These are phyloP conservation scores for Petrocephalus schoutedeni DNA, from an alignment of 2,797 vertebrate genomes.

Conservation along the genomic window DNA sequence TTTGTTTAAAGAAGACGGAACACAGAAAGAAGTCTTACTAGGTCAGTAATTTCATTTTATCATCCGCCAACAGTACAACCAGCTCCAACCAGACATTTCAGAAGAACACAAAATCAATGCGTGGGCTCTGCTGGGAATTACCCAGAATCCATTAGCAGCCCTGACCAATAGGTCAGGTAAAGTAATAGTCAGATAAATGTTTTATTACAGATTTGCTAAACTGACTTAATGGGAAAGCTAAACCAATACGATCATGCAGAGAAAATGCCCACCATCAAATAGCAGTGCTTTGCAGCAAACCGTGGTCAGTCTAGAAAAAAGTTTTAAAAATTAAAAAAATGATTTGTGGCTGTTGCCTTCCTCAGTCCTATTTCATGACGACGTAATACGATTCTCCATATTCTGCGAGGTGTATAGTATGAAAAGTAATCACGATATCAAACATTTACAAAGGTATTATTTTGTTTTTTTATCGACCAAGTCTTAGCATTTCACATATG, in stretches of 20 bases:
- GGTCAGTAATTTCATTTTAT: conserved; percentile 76
- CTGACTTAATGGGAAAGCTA: conserved; percentile 72
- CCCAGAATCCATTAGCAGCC: conserved; percentile 81
- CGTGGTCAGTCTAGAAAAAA: conserved; percentile 11
- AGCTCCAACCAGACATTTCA: conserved; percentile 70
- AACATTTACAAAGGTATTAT: neutral
- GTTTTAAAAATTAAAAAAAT: conserved; percentile 10
- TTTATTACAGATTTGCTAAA: conserved; percentile 85
- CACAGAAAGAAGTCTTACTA: conserved; percentile 65
- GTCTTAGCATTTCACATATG: neutral
- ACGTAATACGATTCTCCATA: neutral
- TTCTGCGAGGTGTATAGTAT: neutral
- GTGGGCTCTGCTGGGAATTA: conserved; percentile 70
- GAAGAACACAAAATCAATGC: conserved; percentile 74
- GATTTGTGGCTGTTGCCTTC: neutral
- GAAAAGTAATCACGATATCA: neutral
- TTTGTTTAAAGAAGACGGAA: conserved; percentile 63
- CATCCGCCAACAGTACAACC: conserved; percentile 63
- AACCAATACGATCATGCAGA: conserved; percentile 61
- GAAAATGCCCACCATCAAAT: conserved; percentile 62
- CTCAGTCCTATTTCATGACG: neutral
- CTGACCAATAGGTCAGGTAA: conserved; percentile 84
- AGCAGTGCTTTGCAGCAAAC: conserved; percentile 17
- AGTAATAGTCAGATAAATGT: conserved; percentile 92
- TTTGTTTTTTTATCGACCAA: neutral